Conservation (phyloP, 1,140 invertebrate species). For the Holotrichia oblita region DNA sequence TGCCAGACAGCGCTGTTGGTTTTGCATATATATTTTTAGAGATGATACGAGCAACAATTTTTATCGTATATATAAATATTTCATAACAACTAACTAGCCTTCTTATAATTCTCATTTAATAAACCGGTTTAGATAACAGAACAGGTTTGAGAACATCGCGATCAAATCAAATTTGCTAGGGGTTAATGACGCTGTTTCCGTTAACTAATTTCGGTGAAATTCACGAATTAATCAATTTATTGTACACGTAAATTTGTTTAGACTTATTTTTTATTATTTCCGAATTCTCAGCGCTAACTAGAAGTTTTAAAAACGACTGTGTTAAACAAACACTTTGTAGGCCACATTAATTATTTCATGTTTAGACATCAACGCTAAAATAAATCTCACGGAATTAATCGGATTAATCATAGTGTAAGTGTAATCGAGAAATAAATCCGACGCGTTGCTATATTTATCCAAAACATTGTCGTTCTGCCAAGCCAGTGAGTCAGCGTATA, state of each 20-base stretch:
- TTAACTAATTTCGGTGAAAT: too few relatives aligned
- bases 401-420: neutral
- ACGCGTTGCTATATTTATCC: neutral
- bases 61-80: conserved; percentile 20
- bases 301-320: too few relatives aligned
- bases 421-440: neutral
- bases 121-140: conserved; percentile 19
- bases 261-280: too few relatives aligned
- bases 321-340: too few relatives aligned
- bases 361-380: neutral
- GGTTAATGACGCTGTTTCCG: too few relatives aligned
- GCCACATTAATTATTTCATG: neutral
- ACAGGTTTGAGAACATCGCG: too few relatives aligned
- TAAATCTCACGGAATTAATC: neutral
- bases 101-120: neutral
- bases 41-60: neutral
- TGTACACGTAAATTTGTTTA: too few relatives aligned
- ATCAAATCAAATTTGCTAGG: too few relatives aligned
- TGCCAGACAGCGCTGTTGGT: neutral
- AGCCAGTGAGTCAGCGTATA: conserved; percentile 9
- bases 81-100: neutral
- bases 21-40: conserved; percentile 13
- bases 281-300: too few relatives aligned
- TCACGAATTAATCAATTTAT: too few relatives aligned
- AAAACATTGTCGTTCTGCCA: conserved; percentile 21